These are phyloP conservation scores for Pollenia labialis DNA, from an alignment of 2,888 invertebrate genomes.

Conservation along the genomic window DNA sequence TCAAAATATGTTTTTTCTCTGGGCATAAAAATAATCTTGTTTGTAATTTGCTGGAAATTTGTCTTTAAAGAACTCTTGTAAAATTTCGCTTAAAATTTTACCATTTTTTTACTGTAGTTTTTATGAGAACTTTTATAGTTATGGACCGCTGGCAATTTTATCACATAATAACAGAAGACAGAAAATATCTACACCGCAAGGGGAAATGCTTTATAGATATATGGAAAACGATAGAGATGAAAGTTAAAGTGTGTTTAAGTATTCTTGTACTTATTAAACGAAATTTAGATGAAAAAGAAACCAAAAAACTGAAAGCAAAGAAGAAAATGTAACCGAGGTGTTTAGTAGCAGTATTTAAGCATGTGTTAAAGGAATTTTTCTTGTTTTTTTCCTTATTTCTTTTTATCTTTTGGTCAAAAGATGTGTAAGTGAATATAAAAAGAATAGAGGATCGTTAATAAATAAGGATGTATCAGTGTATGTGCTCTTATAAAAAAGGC, in stretches of 20 bases:
- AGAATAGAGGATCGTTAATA: background rate
- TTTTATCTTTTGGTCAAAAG: too few relatives aligned
- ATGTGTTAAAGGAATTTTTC: constrained; percentile 9
- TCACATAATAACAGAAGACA: constrained; percentile 21
- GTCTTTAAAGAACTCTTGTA: too few relatives aligned
- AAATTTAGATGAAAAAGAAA: background rate
- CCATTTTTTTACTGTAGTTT: background rate
- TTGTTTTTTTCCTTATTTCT: background rate
- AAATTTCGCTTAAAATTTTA: too few relatives aligned
- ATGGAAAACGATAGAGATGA: background rate
- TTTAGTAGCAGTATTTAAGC: constrained; percentile 17
- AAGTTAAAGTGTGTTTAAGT: background rate
- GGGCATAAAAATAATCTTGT: too few relatives aligned
- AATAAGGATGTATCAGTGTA: background rate
- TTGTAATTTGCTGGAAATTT: too few relatives aligned
- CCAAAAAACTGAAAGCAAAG: background rate
- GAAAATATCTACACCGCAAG: background rate
- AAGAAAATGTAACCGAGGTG: background rate
- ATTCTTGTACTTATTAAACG: background rate
- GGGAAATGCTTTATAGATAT: background rate
- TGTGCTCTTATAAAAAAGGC: too few relatives aligned
- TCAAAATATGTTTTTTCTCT: too few relatives aligned
- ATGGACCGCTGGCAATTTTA: background rate
- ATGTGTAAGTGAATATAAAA: background rate
- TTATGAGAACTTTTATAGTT: background rate